Evolutionary conservation across 37 sponge, comb jelly and placozoan genomes (phyloP), one percentile per base, ranked within the genome.

Genomic region (Axinella damicornis): DNA sequence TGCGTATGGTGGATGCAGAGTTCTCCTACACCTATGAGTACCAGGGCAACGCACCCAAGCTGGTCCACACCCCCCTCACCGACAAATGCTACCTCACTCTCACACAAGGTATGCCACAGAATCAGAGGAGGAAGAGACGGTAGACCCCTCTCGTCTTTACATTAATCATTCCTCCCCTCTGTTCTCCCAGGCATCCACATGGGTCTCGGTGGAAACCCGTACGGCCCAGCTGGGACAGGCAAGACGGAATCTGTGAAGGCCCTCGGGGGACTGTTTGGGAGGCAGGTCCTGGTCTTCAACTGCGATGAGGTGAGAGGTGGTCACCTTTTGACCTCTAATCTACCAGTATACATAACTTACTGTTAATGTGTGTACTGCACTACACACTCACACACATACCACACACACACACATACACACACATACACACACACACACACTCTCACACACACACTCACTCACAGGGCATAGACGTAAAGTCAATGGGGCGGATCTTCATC

Each of bases 241-340:
- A 99, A 99, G 72, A 99, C 99, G n/a, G 99, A 99, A 80, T 99
- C 99, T 39, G 99, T 99, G 28, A 99, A 99, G 74, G 99, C 99
- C 2, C 88, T 99, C 36, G 99, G 97, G 4, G 94, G 92, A 4
- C 86, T 95, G 55, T 92, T 96, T 79, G 99, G 99, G 11, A 79
- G 99, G 69, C 99, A 99, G 64, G 99, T 99, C 38, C 83, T 99
- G 73, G 99, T 99, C 24, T 99, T 99, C 86, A 99, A 99, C 90
- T 99, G 99, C 80, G 99, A 99, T 74, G 99, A 99, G 89, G 97
- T 95, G 28, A 65, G 84, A 28, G 62, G 58, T 14, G 21, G 70
- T n/a, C n/a, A n/a, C n/a, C n/a, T n/a, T n/a, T n/a, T n/a, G n/a
- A n/a, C n/a, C n/a, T n/a, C n/a, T n/a, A n/a, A n/a, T n/a, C n/a